Evolutionary conservation across 1,140 invertebrate species (phyloP), one percentile per base, ranked within the genome.

Genomic region (Bathynomus jamesi): DNA sequence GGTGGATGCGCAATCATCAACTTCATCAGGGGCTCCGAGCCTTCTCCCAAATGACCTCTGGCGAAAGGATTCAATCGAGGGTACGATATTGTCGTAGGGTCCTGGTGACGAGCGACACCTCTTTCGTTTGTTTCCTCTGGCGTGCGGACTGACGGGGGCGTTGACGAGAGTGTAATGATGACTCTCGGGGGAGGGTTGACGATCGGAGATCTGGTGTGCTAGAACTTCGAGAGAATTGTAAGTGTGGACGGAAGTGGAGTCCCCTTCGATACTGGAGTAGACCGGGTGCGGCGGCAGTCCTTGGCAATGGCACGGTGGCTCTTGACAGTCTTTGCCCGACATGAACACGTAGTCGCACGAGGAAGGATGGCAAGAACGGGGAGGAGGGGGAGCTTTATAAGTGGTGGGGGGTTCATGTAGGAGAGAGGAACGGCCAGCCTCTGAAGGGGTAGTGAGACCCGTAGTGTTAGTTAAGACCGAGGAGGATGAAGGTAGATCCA

Each of bases 361-460:
- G 1, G 63, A 32, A 21, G 21, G 61, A 31, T 66, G 67, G 27
- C 72, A 70, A 7, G 67, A 65, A n/a, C 72, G 64, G 11, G 72
- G 72, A 13, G 68, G 68, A 7, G 68, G 68, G 3, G 63, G 67
- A 7, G 63, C 53, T 31, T 70, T 74, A 32, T 70, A 74, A 24
- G 68, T 67, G 4, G 68, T 65, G 0, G 63, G 63, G 7, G 68
- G 62, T 61, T 74, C 72, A 4, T 64, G 68, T 28, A 67, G 40
- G 31, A 67, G 70, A 1, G 68, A 67, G 32, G 72, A 25, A 32
- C 69, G 31, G 2, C 69, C 69, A 13, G 70, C 67, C 28, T 74
- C 72, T 40, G 72, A 74, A 28, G 72, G 72, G 11, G 72, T 74
- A 30, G 72, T 74, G 63, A 74, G 64, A 25, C 72, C 72, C n/a